These are phyloP conservation scores for Xanthorhoe designata DNA, from an alignment of 2,888 invertebrate genomes.

Conservation along the genomic window DNA sequence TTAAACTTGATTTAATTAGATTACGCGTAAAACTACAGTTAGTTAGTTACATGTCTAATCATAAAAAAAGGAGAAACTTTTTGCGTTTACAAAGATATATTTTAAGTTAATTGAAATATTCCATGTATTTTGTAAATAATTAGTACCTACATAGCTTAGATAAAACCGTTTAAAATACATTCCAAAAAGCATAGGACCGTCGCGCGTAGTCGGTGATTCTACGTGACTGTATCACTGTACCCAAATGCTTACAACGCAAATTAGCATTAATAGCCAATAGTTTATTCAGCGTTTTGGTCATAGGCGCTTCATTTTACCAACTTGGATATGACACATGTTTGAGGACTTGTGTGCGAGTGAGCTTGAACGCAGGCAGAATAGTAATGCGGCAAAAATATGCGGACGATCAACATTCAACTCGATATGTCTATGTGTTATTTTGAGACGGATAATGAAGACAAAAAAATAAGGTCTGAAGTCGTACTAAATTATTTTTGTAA, in stretches of 20 bases:
- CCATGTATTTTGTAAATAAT: neutral
- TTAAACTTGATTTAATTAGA: too few species aligned
- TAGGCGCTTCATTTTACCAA: slow-evolving; percentile 56
- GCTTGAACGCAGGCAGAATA: slow-evolving; percentile 60
- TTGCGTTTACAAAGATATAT: too few species aligned
- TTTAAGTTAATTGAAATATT: too few species aligned
- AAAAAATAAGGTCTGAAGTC: slow-evolving; percentile 22
- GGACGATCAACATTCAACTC: slow-evolving; percentile 48
- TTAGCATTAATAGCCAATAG: slow-evolving; percentile 76
- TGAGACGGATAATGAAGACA: slow-evolving; percentile 32
- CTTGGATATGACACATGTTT: slow-evolving; percentile 82
- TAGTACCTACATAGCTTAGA: too few species aligned
- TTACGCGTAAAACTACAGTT: too few species aligned
- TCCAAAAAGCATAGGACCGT: neutral
- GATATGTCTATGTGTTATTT: slow-evolving; percentile 40
- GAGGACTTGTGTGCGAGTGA: slow-evolving; percentile 57
- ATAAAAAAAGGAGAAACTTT: too few species aligned
- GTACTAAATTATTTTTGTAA: slow-evolving; percentile 7
- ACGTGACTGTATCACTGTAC: slow-evolving; percentile 36
- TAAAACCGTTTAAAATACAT: too few species aligned
- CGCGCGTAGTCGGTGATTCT: slow-evolving; percentile 12
- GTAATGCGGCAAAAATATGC: slow-evolving; percentile 58
- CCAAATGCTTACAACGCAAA: slow-evolving; percentile 61
- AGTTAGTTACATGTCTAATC: too few species aligned
- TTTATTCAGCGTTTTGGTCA: slow-evolving; percentile 66